A percentile compares a stretch with the other conserved stretches of the same genome.
Evolutionary conservation across 2,888 invertebrate species (phyloP).

Genomic region (Sericinus montela): DNA sequence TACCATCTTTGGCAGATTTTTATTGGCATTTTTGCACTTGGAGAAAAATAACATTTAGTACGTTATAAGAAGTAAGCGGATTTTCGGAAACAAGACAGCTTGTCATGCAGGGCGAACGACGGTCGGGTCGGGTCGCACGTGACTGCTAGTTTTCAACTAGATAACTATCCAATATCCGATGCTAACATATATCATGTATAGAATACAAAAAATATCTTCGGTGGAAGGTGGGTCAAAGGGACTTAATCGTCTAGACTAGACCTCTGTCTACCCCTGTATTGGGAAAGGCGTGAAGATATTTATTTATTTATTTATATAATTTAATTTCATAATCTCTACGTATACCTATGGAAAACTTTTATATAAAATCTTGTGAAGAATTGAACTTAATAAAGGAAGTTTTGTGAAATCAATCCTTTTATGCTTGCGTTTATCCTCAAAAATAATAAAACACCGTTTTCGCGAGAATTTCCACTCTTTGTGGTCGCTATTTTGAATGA

Average conservation of each 20-base stretch:
- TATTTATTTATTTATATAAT: too few relatives aligned
- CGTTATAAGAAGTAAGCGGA: constrained; percentile 13
- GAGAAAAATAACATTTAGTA: constrained; percentile 9
- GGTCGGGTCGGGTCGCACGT: constrained; percentile 15
- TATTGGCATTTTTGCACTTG: background rate
- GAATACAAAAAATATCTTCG: background rate
- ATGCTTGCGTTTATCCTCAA: too few relatives aligned
- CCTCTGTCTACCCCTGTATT: too few relatives aligned
- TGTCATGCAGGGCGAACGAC: constrained; percentile 12
- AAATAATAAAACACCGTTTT: constrained; percentile 27
- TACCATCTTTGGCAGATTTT: background rate
- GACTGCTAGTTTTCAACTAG: constrained; percentile 14
- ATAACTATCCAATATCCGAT: constrained; percentile 14
- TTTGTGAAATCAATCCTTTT: too few relatives aligned
- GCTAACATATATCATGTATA: background rate
- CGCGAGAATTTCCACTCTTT: constrained; percentile 47
- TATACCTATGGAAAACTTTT: too few relatives aligned
- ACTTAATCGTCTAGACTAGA: too few relatives aligned
- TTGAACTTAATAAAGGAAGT: too few relatives aligned
- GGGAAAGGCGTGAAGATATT: too few relatives aligned
- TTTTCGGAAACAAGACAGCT: constrained; percentile 15
- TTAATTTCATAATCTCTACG: too few relatives aligned
- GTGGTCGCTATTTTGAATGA: constrained; percentile 60
- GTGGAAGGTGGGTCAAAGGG: too few relatives aligned
- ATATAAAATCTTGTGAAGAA: too few relatives aligned